Conservation (phyloP, 2,113 vertebrate species). For the Rhegmatorhina hoffmannsi region DNA sequence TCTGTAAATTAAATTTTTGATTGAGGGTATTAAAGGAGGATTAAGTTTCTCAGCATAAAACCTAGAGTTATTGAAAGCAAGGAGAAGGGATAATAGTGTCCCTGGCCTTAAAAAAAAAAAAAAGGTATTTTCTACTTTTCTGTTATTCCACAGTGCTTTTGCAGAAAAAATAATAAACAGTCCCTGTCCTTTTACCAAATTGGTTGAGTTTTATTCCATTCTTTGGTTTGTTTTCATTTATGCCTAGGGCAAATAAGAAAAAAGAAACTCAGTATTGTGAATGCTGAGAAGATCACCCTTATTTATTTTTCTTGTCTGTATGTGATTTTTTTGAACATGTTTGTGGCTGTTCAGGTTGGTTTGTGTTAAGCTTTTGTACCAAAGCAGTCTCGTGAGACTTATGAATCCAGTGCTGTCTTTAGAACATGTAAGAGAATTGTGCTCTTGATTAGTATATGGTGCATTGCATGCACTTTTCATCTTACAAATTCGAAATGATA, state of each 20-base stretch:
- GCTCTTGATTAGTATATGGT: neutral
- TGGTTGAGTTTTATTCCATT: neutral
- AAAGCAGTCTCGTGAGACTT: neutral
- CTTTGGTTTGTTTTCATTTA: neutral
- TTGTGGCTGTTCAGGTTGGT: neutral
- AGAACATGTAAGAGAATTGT: neutral
- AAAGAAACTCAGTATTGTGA: neutral
- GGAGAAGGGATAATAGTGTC: neutral
- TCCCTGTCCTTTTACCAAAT: neutral
- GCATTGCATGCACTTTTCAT: neutral
- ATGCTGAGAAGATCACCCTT: neutral
- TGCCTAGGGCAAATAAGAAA: neutral
- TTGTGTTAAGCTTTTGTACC: neutral
- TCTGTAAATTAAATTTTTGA: neutral
- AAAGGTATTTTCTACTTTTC: neutral
- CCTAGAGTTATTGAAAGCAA: neutral
- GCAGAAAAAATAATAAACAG: neutral
- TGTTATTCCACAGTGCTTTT: neutral
- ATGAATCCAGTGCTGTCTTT: neutral
- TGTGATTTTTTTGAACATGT: rapidly evolving
- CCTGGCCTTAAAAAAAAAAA: neutral
- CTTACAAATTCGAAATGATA: neutral
- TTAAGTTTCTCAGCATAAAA: constrained; percentile 10
- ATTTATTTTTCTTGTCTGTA: neutral
- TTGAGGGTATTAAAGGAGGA: neutral